phyloP scores from a whole-genome alignment of 2,797 vertebrate genomes.

The Melopsittacus undulatus region DNA sequence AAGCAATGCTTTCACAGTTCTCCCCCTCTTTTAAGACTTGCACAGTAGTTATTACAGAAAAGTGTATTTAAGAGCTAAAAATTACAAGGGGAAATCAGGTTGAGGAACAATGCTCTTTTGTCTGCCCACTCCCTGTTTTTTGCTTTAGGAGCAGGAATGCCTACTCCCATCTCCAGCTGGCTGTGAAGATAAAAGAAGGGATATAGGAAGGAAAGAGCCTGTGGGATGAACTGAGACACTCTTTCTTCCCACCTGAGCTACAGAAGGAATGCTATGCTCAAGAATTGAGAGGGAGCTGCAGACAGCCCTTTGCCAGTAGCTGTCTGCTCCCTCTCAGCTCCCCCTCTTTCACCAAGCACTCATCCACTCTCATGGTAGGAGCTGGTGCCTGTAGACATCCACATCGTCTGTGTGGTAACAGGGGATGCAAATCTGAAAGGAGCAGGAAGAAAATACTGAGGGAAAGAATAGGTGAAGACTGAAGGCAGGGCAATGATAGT shows the following conservation, averaged over 20 bases:
- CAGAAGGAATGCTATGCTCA: neutral
- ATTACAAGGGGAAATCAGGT: neutral
- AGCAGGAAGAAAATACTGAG: neutral
- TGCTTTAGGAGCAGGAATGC: neutral
- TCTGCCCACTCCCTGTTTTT: neutral
- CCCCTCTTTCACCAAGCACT: neutral
- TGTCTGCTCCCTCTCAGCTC: neutral
- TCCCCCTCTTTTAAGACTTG: neutral
- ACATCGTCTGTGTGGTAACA: fast-evolving
- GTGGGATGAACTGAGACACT: neutral
- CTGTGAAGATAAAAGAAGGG: neutral
- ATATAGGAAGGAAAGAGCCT: neutral
- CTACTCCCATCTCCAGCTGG: neutral
- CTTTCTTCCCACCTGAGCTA: neutral
- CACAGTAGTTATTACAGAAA: neutral
- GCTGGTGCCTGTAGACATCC: neutral
- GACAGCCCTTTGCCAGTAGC: neutral
- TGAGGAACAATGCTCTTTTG: neutral
- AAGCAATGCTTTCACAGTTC: neutral
- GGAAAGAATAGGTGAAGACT: neutral
- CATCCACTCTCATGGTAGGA: neutral
- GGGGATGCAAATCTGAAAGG: neutral
- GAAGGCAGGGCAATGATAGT: neutral
- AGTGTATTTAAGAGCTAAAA: neutral
- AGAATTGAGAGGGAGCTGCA: neutral